phyloP scores from a whole-genome alignment of 2,113 vertebrate species.

The Marmota flaviventris region DNA sequence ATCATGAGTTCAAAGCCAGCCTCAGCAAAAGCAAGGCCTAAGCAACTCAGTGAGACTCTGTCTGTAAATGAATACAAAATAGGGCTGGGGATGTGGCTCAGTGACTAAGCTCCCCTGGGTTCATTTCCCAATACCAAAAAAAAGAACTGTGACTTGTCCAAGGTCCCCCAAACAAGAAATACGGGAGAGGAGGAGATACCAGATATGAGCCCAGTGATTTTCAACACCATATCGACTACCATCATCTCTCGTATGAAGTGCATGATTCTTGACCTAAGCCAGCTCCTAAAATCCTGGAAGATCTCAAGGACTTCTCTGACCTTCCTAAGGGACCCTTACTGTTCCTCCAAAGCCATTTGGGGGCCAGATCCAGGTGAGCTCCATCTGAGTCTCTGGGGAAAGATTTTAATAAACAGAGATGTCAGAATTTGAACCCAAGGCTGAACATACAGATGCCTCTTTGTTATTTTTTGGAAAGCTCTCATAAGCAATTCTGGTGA shows the following conservation, averaged over 20 bases:
- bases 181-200: neutral
- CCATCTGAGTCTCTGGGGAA: neutral
- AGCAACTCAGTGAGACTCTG: too few species aligned
- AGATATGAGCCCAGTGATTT: too few species aligned
- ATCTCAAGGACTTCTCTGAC: neutral
- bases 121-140: too few species aligned
- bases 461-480: neutral
- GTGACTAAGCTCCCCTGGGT: too few species aligned
- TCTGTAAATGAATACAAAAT: too few species aligned
- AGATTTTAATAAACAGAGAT: neutral
- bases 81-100: too few species aligned
- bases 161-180: neutral
- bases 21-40: too few species aligned
- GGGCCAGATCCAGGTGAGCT: neutral
- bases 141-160: neutral
- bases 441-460: neutral
- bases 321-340: neutral
- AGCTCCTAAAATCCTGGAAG: neutral
- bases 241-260: neutral
- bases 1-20: too few species aligned
- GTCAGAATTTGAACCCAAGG: neutral
- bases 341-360: neutral
- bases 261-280: neutral
- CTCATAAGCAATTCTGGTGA: neutral
- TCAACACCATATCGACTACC: accelerated